A percentile compares a stretch with the other conserved stretches of the same genome.
These are phyloP conservation scores for Otis tarda DNA, from an alignment of 2,113 vertebrate species.

Conservation along the genomic window DNA sequence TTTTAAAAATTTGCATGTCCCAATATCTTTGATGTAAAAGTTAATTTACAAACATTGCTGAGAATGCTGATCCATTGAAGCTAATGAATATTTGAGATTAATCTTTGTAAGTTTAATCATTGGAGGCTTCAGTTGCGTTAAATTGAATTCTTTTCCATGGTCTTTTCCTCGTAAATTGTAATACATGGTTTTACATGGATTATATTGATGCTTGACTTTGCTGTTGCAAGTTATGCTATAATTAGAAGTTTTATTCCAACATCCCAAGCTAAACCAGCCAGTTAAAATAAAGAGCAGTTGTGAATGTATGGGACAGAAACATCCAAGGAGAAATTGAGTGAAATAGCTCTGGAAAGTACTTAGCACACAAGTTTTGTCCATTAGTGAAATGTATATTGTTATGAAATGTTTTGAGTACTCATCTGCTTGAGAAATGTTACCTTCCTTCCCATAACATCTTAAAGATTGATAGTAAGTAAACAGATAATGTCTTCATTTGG, in stretches of 20 bases:
- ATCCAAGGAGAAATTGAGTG: not conserved
- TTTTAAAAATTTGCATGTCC: not conserved
- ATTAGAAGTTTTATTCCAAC: not conserved
- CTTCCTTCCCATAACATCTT: not conserved
- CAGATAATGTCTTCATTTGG: not conserved
- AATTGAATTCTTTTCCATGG: not conserved
- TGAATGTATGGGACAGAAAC: not conserved
- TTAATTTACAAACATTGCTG: not conserved
- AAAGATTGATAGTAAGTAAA: not conserved
- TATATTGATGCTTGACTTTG: not conserved
- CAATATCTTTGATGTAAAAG: not conserved
- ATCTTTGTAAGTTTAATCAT: constrained; percentile 19
- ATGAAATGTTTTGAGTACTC: not conserved
- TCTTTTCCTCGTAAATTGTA: not conserved
- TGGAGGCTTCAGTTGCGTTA: constrained; percentile 16
- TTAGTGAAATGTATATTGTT: constrained; percentile 6
- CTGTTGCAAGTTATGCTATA: not conserved
- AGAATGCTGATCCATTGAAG: not conserved
- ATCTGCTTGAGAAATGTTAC: not conserved
- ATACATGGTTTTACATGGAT: not conserved
- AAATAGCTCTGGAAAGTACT: not conserved
- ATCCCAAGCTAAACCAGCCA: not conserved
- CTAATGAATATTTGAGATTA: not conserved
- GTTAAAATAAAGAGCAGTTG: not conserved
- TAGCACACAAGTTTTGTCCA: not conserved